A percentile compares a stretch with the other conserved stretches of the same genome.
phyloP scores from a whole-genome alignment of 2,888 invertebrate genomes.

The Drosophila monieri region DNA sequence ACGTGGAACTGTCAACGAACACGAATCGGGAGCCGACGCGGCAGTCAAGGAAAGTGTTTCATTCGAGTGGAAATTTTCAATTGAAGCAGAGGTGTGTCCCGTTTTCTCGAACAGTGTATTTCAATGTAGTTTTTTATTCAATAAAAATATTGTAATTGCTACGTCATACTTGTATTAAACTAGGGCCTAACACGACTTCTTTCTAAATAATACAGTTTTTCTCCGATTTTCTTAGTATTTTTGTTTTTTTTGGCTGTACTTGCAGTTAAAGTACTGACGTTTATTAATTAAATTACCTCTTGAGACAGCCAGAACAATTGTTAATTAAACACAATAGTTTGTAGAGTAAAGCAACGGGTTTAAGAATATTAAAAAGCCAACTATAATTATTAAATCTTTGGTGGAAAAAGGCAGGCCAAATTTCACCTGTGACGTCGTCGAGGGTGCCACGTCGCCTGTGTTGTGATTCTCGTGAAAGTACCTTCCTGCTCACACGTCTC shows the following conservation, averaged over 20 bases:
- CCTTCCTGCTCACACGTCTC: constrained; percentile 4
- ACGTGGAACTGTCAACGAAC: constrained; percentile 60
- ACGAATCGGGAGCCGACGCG: constrained; percentile 45
- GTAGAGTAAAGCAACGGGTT: background rate
- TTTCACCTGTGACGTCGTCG: constrained; percentile 65
- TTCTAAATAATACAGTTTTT: background rate
- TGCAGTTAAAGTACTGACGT: background rate
- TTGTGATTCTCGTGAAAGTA: constrained; percentile 58
- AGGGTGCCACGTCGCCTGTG: constrained; percentile 71
- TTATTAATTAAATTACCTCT: background rate
- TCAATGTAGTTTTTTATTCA: constrained; percentile 3
- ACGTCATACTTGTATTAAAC: background rate
- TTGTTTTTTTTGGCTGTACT: background rate
- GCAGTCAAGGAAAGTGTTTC: constrained; percentile 41
- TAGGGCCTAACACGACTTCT: background rate
- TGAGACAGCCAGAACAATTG: background rate
- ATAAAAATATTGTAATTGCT: constrained; percentile 8
- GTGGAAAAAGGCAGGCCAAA: background rate
- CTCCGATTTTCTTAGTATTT: background rate
- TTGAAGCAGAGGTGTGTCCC: constrained; percentile 58
- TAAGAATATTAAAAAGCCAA: background rate
- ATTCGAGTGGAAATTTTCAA: constrained; percentile 69
- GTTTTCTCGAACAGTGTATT: background rate
- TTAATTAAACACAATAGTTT: background rate
- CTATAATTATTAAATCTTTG: background rate